phyloP scores from a whole-genome alignment of 2,113 vertebrate genomes.

The rabbit (Oryctolagus cuniculus) region DNA sequence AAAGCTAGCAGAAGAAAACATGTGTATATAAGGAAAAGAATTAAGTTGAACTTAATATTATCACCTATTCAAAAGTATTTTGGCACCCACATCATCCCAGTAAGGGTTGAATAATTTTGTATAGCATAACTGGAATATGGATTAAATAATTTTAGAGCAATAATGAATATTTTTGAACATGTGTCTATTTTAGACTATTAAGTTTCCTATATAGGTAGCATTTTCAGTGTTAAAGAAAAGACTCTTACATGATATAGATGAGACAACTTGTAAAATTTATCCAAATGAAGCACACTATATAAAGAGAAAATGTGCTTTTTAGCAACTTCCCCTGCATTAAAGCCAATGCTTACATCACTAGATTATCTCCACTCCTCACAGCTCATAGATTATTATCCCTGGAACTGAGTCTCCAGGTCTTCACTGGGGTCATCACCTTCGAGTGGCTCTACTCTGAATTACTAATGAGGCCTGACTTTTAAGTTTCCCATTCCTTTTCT shows the following conservation, averaged over 20 bases:
- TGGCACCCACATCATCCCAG: background rate
- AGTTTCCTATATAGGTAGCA: background rate
- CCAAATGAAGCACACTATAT: background rate
- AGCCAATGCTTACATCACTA: background rate
- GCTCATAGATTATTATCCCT: background rate
- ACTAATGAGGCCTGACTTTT: background rate
- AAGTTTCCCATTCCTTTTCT: background rate
- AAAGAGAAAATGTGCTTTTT: background rate
- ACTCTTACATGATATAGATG: background rate
- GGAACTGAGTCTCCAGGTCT: background rate
- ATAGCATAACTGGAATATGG: background rate
- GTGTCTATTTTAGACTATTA: background rate
- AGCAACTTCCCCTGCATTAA: background rate
- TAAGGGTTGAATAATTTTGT: background rate
- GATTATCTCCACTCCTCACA: background rate
- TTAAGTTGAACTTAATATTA: background rate
- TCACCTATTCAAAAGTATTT: background rate
- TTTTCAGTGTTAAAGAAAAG: background rate
- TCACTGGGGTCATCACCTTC: background rate
- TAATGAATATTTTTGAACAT: background rate
- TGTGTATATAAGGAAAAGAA: background rate
- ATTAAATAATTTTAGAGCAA: background rate
- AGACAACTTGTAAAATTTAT: background rate
- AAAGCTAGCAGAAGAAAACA: background rate
- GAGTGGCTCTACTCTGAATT: background rate